A percentile compares a stretch with the other conserved stretches of the same genome.
Evolutionary conservation across 1,140 invertebrate species (phyloP).

Genomic region (Globodera rostochiensis): DNA sequence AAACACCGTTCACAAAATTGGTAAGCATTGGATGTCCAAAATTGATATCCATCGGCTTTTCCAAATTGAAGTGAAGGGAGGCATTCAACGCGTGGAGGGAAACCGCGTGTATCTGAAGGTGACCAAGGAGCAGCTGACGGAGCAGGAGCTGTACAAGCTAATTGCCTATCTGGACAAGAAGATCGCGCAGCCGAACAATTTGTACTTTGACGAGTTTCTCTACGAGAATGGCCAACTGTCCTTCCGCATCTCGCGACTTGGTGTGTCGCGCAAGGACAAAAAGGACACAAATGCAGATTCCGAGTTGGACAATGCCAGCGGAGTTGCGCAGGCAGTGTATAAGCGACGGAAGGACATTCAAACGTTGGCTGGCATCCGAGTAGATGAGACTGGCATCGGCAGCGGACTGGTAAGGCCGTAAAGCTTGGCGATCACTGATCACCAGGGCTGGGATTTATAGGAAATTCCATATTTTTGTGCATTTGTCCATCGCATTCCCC

Average conservation of each 20-base stretch:
- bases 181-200: constrained; percentile 51
- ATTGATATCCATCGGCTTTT: neutral
- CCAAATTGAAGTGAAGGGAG: constrained; percentile 53
- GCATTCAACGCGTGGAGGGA: constrained; percentile 60
- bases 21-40: neutral
- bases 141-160: constrained; percentile 53
- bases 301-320: constrained; percentile 55
- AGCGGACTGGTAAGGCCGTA: constrained; percentile 50
- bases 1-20: constrained; percentile 62
- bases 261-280: constrained; percentile 32
- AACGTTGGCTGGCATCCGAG: constrained; percentile 61
- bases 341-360: constrained; percentile 65
- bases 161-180: constrained; percentile 60
- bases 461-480: no score
- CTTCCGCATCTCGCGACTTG: constrained; percentile 54
- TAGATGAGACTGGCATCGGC: constrained; percentile 65
- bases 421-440: neutral
- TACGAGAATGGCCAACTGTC: constrained; percentile 64
- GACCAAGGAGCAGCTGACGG: constrained; percentile 49
- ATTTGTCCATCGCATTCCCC: no score
- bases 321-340: constrained; percentile 63
- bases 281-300: constrained; percentile 42
- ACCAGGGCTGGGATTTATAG: no score
- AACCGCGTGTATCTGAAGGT: constrained; percentile 63
- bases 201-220: constrained; percentile 63